These are phyloP conservation scores for Dascillus cervinus DNA, from an alignment of 2,888 invertebrate genomes.

Conservation along the genomic window DNA sequence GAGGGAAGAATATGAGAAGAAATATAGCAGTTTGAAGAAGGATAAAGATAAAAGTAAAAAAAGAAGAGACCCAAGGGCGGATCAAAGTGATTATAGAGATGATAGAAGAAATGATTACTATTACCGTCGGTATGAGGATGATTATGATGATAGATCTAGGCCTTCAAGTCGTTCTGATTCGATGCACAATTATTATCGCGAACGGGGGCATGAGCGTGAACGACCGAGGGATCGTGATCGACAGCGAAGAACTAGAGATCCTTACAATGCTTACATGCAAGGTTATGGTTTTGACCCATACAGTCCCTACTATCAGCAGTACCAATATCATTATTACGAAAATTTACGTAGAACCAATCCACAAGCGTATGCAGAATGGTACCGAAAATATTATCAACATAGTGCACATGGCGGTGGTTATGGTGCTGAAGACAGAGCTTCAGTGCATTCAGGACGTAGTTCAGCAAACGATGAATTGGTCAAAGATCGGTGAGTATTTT, in stretches of 20 bases:
- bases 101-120: conserved; percentile 25
- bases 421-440: conserved; percentile 60
- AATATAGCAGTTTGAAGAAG: conserved; percentile 36
- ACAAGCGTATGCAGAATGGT: conserved; percentile 70
- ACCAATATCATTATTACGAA: conserved; percentile 67
- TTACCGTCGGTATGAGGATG: conserved; percentile 35
- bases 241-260: conserved; percentile 32
- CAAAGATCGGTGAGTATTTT: conserved; percentile 55
- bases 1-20: conserved; percentile 35
- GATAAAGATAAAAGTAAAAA: conserved; percentile 31
- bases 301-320: conserved; percentile 49
- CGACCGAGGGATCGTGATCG: conserved; percentile 34
- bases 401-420: conserved; percentile 24
- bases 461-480: conserved; percentile 59
- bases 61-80: conserved; percentile 30
- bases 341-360: conserved; percentile 71
- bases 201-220: conserved; percentile 28
- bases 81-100: conserved; percentile 33
- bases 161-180: conserved; percentile 42
- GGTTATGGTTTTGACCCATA: conserved; percentile 49
- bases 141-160: conserved; percentile 34
- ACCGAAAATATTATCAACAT: conserved; percentile 57
- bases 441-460: conserved; percentile 77
- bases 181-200: conserved; percentile 37
- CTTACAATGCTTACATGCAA: conserved; percentile 37